phyloP scores from a whole-genome alignment of 2,797 vertebrate species.

The Crypturellus tataupa region DNA sequence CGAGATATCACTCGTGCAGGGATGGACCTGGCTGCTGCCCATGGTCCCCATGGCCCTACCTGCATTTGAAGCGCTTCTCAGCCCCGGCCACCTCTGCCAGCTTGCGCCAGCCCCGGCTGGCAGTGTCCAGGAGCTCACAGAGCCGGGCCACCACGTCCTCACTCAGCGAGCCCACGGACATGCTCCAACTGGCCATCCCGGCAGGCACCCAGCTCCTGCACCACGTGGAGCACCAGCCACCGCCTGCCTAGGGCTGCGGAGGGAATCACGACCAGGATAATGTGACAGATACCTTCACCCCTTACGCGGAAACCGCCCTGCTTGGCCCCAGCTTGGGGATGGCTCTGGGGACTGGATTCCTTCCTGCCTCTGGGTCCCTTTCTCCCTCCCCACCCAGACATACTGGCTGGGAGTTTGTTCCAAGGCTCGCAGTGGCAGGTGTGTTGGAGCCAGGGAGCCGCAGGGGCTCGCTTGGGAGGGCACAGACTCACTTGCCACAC shows the following conservation, averaged over 20 bases:
- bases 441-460: neutral
- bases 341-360: neutral
- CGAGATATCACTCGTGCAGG: too few species aligned
- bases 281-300: accelerated
- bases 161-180: constrained; percentile 67
- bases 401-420: accelerated
- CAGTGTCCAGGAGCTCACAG: constrained; percentile 84
- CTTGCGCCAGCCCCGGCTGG: constrained; percentile 85
- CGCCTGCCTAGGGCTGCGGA: accelerated
- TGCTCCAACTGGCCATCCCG: constrained; percentile 77
- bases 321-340: accelerated
- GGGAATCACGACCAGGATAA: accelerated
- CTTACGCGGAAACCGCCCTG: neutral
- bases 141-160: constrained; percentile 78
- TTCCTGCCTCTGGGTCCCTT: neutral
- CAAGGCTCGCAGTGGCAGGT: accelerated
- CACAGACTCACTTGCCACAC: neutral
- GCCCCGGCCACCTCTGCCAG: constrained; percentile 78
- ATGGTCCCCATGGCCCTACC: constrained; percentile 68
- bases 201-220: constrained; percentile 21
- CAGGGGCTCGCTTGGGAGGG: accelerated
- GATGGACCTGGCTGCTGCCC: neutral
- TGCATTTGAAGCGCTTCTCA: constrained; percentile 83
- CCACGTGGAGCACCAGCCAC: accelerated
- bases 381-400: neutral